Evolutionary conservation across 92 coral and sea anemone species (phyloP).

Genomic region (Epizoanthus fatuus): DNA sequence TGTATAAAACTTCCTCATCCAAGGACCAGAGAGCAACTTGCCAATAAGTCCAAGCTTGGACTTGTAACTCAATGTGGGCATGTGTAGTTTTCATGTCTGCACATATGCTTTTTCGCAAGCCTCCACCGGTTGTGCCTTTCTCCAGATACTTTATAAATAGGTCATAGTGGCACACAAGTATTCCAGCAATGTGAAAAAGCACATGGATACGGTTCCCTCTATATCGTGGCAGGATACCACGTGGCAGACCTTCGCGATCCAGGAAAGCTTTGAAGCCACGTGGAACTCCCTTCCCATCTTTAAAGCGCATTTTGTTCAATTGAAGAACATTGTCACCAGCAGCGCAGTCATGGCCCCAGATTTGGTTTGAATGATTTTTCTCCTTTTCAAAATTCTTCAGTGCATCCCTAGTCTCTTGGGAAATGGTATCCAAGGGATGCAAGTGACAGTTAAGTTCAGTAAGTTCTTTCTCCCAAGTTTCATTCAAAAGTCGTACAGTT

Average conservation of each 20-base stretch:
- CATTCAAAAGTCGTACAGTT: slow-evolving; percentile 4
- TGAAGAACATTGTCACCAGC: slow-evolving; percentile 8
- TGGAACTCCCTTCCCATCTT: slow-evolving; percentile 27
- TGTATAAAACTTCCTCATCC: slow-evolving; percentile 7
- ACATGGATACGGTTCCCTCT: not conserved
- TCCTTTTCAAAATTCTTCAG: slow-evolving; percentile 1
- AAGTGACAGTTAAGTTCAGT: not conserved
- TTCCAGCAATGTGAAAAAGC: slow-evolving; percentile 19
- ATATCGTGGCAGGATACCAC: slow-evolving; percentile 19
- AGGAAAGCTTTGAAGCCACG: slow-evolving; percentile 16
- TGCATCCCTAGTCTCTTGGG: slow-evolving; percentile 4
- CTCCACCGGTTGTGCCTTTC: slow-evolving; percentile 14
- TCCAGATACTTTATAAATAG: slow-evolving; percentile 2
- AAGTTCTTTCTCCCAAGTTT: slow-evolving; percentile 3
- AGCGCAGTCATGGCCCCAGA: slow-evolving; percentile 9
- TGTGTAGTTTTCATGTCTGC: not conserved
- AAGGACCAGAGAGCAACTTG: slow-evolving; percentile 1
- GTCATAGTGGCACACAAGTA: slow-evolving; percentile 5
- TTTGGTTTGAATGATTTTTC: not conserved
- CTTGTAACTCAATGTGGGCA: slow-evolving; percentile 19
- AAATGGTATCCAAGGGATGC: not conserved
- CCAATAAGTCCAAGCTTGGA: slow-evolving; percentile 27
- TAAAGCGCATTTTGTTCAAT: slow-evolving; percentile 11
- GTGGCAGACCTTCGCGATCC: slow-evolving; percentile 2
- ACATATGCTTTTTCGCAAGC: not conserved